These are phyloP conservation scores for Dasyornis broadbenti DNA, from an alignment of 2,113 vertebrate species.

Conservation along the genomic window DNA sequence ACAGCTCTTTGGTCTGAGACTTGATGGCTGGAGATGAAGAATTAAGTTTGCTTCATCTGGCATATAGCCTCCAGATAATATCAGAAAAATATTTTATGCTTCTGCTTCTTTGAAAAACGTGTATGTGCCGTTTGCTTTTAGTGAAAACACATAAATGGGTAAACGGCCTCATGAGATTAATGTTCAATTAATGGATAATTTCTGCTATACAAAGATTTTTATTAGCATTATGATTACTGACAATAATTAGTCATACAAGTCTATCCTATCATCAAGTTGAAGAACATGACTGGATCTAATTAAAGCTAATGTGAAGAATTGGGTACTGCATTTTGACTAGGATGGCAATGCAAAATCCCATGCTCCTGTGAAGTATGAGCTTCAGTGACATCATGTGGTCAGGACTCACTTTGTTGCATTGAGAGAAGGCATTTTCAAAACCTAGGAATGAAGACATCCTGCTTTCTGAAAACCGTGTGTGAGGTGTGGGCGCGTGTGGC, in stretches of 20 bases:
- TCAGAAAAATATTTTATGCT: background rate
- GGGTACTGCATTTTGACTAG: background rate
- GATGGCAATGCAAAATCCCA: conserved; percentile 24
- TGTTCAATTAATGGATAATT: conserved; percentile 36
- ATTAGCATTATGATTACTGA: conserved; percentile 40
- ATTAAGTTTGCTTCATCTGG: background rate
- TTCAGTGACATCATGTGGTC: conserved; percentile 68
- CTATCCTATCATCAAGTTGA: background rate
- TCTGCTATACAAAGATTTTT: conserved; percentile 43
- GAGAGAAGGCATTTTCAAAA: background rate
- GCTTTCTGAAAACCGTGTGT: background rate
- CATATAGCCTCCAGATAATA: background rate
- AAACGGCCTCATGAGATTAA: conserved; percentile 29
- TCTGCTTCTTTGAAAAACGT: background rate
- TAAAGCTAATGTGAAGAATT: background rate
- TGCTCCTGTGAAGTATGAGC: conserved; percentile 36
- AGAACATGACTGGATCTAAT: conserved; percentile 38
- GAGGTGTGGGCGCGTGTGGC: rapidly evolving
- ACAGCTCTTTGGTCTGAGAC: background rate
- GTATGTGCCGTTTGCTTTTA: background rate
- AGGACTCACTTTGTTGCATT: conserved; percentile 15
- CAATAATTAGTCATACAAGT: conserved; percentile 34
- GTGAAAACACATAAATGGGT: conserved; percentile 17
- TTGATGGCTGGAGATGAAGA: background rate
- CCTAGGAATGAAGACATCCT: background rate